Evolutionary conservation across 2,797 vertebrate species (phyloP), one percentile per base, ranked within the genome.

Genomic region (Hyperoplus immaculatus): DNA sequence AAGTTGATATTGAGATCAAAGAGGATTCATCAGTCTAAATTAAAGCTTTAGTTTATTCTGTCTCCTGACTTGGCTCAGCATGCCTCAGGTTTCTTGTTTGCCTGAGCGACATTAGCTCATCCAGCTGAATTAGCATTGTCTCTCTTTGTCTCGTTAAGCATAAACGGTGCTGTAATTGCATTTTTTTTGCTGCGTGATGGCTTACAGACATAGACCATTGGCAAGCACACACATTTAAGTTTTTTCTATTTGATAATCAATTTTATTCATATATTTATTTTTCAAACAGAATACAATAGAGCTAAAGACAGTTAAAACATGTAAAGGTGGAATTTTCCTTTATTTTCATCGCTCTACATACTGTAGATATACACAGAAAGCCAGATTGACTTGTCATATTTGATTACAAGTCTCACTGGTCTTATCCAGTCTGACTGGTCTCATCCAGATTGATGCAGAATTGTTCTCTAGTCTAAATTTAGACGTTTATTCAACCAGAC

Each of bases 381-480:
- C 43, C 11, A 16, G n/a, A 50, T 45, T 42, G 12, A 36, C 47
- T 67, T 6, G 59, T 54, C 65, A 77, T 74, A 67, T 66, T 74
- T 47, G 29, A 3, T 29, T 29, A 29, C 29, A 29, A 29, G 29
- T 29, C 29, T 29, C 29, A 29, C 29, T 29, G 29, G 29, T 29
- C 29, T 29, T 1, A 21, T 21, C 21, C 21, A 21, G 21, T 21
- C 21, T 11, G 13, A 68, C 11, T 39, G 15, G 29, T 41, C 11
- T 70, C n/a, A 53, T 55, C 51, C 16, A 65, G 58, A 62, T 13
- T 72, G 14, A 79, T 61, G 42, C 38, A 54, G 29, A 58, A 58
- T 65, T 72, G 8, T 64, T 69, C 43, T 68, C 55, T 29, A 7
- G 16, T 78, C 63, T 66, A 76, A 83, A 82, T 81, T 65, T 67